A percentile compares a stretch with the other conserved stretches of the same genome.
Conservation (phyloP, 2,888 invertebrate species). For the Xestia c-nigrum region DNA sequence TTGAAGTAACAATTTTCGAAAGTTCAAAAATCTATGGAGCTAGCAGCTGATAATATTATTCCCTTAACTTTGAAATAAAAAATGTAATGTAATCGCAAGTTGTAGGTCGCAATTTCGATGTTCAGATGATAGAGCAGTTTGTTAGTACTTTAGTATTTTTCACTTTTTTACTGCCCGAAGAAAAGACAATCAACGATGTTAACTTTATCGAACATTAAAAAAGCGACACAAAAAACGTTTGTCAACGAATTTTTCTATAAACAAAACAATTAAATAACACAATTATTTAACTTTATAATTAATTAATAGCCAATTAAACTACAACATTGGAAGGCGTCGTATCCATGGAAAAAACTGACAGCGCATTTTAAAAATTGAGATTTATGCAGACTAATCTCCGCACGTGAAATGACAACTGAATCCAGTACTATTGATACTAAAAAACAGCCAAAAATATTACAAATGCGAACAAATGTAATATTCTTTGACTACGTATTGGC, state of each 20-base stretch:
- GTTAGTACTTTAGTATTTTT: slow-evolving; percentile 45
- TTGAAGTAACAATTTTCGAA: slow-evolving; percentile 9
- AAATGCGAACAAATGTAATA: slow-evolving; percentile 65
- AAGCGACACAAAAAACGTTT: slow-evolving; percentile 61
- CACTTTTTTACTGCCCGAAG: slow-evolving; percentile 53
- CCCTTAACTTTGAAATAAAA: slow-evolving; percentile 79
- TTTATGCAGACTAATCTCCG: slow-evolving; percentile 52
- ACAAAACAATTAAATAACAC: slow-evolving; percentile 81
- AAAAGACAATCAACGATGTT: slow-evolving; percentile 27
- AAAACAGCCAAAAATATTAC: slow-evolving; percentile 67
- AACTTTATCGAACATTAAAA: slow-evolving; percentile 54
- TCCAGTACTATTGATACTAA: slow-evolving; percentile 89
- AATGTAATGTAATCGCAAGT: slow-evolving; percentile 89
- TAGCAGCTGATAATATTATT: slow-evolving; percentile 54
- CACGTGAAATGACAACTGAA: slow-evolving; percentile 78
- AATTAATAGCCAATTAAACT: slow-evolving; percentile 84
- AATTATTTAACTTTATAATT: slow-evolving; percentile 77
- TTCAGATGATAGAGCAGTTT: slow-evolving; percentile 45
- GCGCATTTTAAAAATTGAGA: slow-evolving; percentile 78
- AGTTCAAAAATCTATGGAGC: background rate
- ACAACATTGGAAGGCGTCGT: slow-evolving; percentile 75
- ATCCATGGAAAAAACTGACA: slow-evolving; percentile 85
- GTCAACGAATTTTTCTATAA: slow-evolving; percentile 81
- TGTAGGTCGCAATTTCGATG: slow-evolving; percentile 72
- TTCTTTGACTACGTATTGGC: slow-evolving; percentile 57